Evolutionary conservation across 2,797 vertebrate genomes (phyloP).

Genomic region (Cheirogaleus major): DNA sequence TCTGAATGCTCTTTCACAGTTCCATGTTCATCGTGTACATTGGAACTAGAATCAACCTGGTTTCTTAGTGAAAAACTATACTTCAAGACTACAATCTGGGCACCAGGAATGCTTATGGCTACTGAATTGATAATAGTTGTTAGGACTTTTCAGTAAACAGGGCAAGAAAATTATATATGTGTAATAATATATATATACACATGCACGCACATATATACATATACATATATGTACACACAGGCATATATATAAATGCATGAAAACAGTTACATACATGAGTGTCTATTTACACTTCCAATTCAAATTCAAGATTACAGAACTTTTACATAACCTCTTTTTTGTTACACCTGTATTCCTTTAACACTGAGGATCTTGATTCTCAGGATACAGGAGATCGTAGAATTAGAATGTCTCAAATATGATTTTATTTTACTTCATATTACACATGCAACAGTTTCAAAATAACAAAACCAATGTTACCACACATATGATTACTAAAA

Average conservation of each 20-base stretch:
- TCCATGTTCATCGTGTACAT: too few species aligned
- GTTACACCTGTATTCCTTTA: neutral
- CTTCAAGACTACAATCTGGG: neutral
- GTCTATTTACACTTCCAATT: neutral
- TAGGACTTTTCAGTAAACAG: neutral
- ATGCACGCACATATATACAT: too few species aligned
- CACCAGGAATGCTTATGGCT: neutral
- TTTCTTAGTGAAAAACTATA: neutral
- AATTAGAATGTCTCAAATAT: neutral
- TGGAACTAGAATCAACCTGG: neutral
- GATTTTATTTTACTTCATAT: neutral
- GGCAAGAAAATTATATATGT: neutral
- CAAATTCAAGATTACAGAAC: neutral
- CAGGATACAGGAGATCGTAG: neutral
- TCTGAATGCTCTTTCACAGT: neutral
- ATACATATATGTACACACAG: too few species aligned
- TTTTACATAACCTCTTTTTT: neutral
- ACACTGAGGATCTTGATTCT: neutral
- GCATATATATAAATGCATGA: neutral
- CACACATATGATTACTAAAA: neutral
- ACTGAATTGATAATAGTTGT: neutral
- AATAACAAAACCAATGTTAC: neutral
- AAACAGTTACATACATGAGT: neutral
- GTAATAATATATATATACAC: too few species aligned
- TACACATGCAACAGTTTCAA: neutral